Evolutionary conservation across 2,888 invertebrate species (phyloP), one percentile per base, ranked within the genome.

Genomic region (Unio pictorum): DNA sequence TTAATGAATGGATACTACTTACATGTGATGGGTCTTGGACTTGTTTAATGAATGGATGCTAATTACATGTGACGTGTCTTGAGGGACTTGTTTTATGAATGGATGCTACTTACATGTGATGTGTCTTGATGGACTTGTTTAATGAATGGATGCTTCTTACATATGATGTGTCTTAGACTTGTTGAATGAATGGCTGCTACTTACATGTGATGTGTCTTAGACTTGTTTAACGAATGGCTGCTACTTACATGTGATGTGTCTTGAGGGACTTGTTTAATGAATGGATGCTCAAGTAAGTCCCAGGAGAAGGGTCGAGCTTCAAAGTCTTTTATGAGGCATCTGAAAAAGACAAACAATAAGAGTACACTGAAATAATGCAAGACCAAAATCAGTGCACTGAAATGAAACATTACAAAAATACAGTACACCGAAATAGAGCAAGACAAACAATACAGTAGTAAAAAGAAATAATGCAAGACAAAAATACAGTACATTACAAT

Each of bases 241-340:
- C 30, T 54, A 64, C 75, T 76, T 79, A 90, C 90, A 81, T 85
- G 74, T 60, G 85, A 79, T 0, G 83, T 83, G 67, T 90, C 88
- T 23, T 79, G 71, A 45, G 90, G 86, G 17, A 90, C 83, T 74
- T 88, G 84, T 45, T 71, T 90, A 76, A 95, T 90, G 80, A 95
- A 91, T 58, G 95, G 94, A 91, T 95, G 95, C 79, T 93, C 92
- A 75, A 93, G 90, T 62, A 95, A 90, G 84, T 94, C 94, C 77
- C 93, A 91, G 18, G 94, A 93, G 84, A 93, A 94, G 1, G 95
- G 94, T 76, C 95, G 92, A 85, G 93, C 93, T 87, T 94, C 94
- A 91, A 94, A 93, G 89, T 95, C 95, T 89, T 95, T 95, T 45
- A 94, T 92, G 66, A 95, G 90, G 87, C 95, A 95, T 86, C 95